Percentiles rank a stretch among this genome's conserved stretches.
phyloP scores from a whole-genome alignment of 1,140 invertebrate species.

The Muscidifurax raptorellus region DNA sequence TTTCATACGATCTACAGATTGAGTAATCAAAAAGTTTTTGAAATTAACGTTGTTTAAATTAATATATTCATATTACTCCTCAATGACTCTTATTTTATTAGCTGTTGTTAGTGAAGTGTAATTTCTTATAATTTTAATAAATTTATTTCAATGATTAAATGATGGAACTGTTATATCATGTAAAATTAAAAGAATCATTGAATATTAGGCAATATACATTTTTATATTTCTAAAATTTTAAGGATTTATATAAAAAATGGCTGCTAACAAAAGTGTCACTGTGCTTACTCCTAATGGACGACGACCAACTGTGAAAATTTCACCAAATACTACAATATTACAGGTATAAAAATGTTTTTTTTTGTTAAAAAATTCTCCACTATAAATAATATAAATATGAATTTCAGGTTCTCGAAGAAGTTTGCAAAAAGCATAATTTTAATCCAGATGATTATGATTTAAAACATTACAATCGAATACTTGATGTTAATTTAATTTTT shows the following conservation, averaged over 20 bases:
- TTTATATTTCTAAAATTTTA: neutral
- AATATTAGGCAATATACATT: too few relatives aligned
- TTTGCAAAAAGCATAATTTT: slow-evolving; percentile 84
- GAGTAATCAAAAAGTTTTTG: too few relatives aligned
- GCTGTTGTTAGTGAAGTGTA: too few relatives aligned
- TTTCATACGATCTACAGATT: too few relatives aligned
- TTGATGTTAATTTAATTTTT: slow-evolving; percentile 83
- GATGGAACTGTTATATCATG: too few relatives aligned
- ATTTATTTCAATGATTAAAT: too few relatives aligned
- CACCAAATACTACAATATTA: slow-evolving; percentile 82
- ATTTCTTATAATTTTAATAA: neutral
- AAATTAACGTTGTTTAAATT: too few relatives aligned
- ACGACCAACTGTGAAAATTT: slow-evolving; percentile 82
- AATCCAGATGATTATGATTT: slow-evolving; percentile 84
- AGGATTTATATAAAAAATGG: slow-evolving; percentile 56
- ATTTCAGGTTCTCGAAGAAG: slow-evolving; percentile 86
- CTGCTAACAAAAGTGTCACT: slow-evolving; percentile 71
- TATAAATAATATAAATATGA: slow-evolving; percentile 17
- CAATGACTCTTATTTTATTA: too few relatives aligned
- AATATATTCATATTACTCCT: too few relatives aligned
- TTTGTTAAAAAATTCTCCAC: neutral
- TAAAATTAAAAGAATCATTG: neutral
- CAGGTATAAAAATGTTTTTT: slow-evolving; percentile 74
- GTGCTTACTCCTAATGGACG: slow-evolving; percentile 82
- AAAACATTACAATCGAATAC: slow-evolving; percentile 84